Evolutionary conservation across 1,140 invertebrate species (phyloP).

Genomic region (Lineus longissimus): DNA sequence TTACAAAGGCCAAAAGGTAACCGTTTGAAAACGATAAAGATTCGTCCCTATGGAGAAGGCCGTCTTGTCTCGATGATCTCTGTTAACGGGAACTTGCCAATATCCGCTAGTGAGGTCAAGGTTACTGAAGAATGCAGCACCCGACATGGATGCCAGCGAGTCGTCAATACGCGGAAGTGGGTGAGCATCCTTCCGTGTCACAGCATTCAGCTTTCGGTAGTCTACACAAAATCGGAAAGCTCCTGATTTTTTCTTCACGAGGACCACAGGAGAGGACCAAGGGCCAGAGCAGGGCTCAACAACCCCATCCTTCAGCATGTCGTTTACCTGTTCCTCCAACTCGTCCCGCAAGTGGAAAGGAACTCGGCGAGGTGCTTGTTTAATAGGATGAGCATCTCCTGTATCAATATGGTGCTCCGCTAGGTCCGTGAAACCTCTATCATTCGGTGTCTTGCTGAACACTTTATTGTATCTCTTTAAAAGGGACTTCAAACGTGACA

Average conservation of each 20-base stretch:
- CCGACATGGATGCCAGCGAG: no score
- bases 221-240: conserved; percentile 50
- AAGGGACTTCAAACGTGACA: not conserved
- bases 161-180: no score
- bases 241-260: conserved; percentile 21
- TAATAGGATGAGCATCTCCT: not conserved
- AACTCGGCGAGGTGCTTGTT: not conserved
- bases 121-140: no score
- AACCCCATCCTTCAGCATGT: conserved; percentile 10
- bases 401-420: not conserved
- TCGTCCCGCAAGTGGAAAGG: not conserved
- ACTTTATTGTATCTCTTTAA: not conserved
- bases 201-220: conserved; percentile 55
- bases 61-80: no score
- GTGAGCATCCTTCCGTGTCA: conserved; percentile 53
- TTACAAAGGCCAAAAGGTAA: no score
- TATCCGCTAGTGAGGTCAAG: no score
- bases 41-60: no score
- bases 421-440: not conserved
- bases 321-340: conserved; percentile 3
- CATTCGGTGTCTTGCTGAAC: not conserved
- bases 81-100: no score
- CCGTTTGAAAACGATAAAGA: no score
- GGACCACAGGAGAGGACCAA: conserved; percentile 10
- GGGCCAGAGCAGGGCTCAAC: conserved; percentile 7